Base-by-base conservation (phyloP, 2,113 vertebrate genomes). In the Pica pica region DNA sequence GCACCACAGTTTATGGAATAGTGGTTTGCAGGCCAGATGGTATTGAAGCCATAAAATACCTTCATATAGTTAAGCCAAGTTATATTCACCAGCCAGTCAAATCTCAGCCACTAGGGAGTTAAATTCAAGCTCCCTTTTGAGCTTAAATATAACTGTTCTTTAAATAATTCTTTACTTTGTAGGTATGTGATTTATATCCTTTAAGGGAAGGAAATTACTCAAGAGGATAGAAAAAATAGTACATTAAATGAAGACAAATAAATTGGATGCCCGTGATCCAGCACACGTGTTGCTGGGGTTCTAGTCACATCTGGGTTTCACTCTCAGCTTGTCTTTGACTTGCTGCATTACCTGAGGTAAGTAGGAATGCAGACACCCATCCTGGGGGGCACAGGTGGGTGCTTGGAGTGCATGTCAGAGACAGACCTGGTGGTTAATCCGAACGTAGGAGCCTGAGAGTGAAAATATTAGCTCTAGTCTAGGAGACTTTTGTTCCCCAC, bases 201-300 rank as follows among this genome's bases (percentile, higher is more conserved):
- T 89, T 82, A 93, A 95, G 53, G 65, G 31, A 75, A 93, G 69
- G 74, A 92, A 95, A 95, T 94, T 91, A 93, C 84, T 95, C 87
- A 89, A 79, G 89, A 91, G 74, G 23, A 30, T 64, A 89, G 87
- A 26, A 89, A 93, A 85, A 89, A 91, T 33, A 33, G 56, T n/a
- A 84, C 81, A 53, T 68, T 91, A 94, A 91, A 96, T 95, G 74
- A 97, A 95, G 94, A 91, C 57, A 95, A 96, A 95, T 95, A 89
- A 46, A 17, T 21, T 3, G 3, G 42, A 65, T 3, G 3, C 52
- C 89, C 13, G 2, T 52, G 39, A 78, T 83, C 60, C 30, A 91
- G 80, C n/a, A 56, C 37, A 73, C 0, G 3, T 87, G 89, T 77
- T 81, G 73, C 41, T 46, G 31, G 9, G 11, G 4, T 73, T 37